phyloP scores from a whole-genome alignment of 2,113 vertebrate species.

The Phalacrocorax pelagicus region DNA sequence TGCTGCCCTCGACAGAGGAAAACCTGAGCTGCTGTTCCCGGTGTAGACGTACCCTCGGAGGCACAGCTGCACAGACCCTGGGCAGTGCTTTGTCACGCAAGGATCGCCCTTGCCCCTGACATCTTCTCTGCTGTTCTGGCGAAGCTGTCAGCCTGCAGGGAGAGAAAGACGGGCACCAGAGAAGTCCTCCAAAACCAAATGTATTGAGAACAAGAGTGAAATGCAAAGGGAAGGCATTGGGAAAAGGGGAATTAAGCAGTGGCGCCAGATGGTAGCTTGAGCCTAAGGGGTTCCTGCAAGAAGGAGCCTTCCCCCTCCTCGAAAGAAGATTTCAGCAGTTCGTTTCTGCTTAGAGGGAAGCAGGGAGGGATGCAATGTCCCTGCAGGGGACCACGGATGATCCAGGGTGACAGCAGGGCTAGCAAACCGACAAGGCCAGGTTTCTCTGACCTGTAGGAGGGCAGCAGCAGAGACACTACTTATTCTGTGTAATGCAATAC shows the following conservation, averaged over 20 bases:
- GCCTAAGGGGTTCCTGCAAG: background rate
- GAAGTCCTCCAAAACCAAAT: background rate
- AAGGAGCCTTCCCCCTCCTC: background rate
- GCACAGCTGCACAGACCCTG: background rate
- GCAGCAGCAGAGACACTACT: background rate
- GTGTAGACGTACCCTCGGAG: background rate
- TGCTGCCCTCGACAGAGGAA: background rate
- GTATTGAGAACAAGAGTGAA: background rate
- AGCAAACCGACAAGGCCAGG: background rate
- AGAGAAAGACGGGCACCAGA: background rate
- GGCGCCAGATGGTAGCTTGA: background rate
- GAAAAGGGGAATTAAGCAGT: background rate
- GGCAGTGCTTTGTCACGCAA: background rate
- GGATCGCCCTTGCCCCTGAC: background rate
- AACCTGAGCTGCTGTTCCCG: background rate
- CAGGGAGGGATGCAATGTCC: background rate
- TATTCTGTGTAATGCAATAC: background rate
- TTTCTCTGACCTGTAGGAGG: background rate
- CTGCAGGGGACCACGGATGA: fast-evolving
- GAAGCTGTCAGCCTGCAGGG: background rate
- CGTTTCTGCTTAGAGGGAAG: background rate
- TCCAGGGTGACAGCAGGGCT: background rate
- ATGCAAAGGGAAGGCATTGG: background rate
- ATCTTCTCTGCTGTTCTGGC: fast-evolving
- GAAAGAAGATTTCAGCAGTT: background rate